These are phyloP conservation scores for Deroplatys truncata DNA, from an alignment of 2,888 invertebrate genomes.

Conservation along the genomic window DNA sequence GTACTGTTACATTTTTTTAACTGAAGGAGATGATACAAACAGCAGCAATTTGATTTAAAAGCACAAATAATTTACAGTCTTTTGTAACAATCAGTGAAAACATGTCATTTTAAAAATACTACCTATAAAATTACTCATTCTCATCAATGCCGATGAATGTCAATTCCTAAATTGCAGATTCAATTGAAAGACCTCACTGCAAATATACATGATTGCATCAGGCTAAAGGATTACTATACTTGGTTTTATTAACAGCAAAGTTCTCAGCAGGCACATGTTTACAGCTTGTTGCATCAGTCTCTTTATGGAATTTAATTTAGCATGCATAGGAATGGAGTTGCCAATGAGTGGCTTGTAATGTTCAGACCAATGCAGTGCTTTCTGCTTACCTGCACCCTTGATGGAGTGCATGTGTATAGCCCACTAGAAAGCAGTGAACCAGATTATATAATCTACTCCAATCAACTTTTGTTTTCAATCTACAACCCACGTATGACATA, in stretches of 20 bases:
- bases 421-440: too few relatives aligned
- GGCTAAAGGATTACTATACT: background rate
- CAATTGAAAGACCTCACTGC: background rate
- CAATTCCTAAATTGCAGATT: background rate
- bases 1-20: background rate
- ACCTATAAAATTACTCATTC: slow-evolving; percentile 10
- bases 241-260: background rate
- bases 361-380: too few relatives aligned
- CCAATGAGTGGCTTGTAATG: too few relatives aligned
- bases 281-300: slow-evolving; percentile 10
- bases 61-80: background rate
- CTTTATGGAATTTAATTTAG: background rate
- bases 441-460: too few relatives aligned
- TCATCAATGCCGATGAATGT: slow-evolving; percentile 4
- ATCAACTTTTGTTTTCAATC: too few relatives aligned
- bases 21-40: background rate
- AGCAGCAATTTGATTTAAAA: background rate
- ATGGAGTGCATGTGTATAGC: too few relatives aligned
- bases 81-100: slow-evolving; percentile 12
- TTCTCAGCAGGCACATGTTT: background rate
- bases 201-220: background rate
- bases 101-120: slow-evolving; percentile 14
- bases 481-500: too few relatives aligned
- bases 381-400: too few relatives aligned
- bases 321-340: too few relatives aligned